A percentile compares a stretch with the other conserved stretches of the same genome.
Conservation (phyloP, 2,888 invertebrate species). For the Uropetala carovei region DNA sequence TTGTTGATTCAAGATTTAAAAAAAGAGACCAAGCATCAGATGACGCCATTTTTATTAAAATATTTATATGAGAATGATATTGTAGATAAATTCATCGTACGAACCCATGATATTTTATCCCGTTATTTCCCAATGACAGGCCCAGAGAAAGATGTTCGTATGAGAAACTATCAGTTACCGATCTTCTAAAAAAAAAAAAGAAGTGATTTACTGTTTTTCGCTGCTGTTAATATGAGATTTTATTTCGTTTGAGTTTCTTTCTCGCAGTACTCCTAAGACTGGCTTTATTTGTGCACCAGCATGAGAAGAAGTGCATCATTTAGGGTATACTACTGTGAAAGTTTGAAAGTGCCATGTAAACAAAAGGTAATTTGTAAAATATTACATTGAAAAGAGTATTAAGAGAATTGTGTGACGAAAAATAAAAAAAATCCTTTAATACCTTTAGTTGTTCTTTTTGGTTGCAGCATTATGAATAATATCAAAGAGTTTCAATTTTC, state of each 20-base stretch:
- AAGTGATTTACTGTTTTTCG: neutral
- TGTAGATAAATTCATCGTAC: neutral
- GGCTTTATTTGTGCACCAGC: neutral
- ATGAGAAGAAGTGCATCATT: neutral
- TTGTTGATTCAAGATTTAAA: neutral
- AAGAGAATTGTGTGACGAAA: neutral
- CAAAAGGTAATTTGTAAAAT: neutral
- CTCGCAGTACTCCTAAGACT: neutral
- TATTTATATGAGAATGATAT: conserved; percentile 8
- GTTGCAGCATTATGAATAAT: too few species aligned
- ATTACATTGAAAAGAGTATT: neutral
- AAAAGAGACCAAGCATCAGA: neutral
- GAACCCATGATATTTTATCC: neutral
- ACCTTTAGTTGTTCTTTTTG: too few species aligned
- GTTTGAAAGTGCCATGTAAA: neutral
- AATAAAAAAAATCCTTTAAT: neutral
- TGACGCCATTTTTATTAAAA: conserved; percentile 16
- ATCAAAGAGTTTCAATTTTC: too few species aligned
- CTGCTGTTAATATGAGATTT: neutral
- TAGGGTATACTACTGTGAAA: neutral
- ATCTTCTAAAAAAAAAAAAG: neutral
- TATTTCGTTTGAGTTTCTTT: neutral
- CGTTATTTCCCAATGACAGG: neutral
- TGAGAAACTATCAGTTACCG: neutral
- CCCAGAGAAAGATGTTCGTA: neutral